Evolutionary conservation across 2,113 vertebrate species (phyloP).

Genomic region (rabbit (Oryctolagus cuniculus)): DNA sequence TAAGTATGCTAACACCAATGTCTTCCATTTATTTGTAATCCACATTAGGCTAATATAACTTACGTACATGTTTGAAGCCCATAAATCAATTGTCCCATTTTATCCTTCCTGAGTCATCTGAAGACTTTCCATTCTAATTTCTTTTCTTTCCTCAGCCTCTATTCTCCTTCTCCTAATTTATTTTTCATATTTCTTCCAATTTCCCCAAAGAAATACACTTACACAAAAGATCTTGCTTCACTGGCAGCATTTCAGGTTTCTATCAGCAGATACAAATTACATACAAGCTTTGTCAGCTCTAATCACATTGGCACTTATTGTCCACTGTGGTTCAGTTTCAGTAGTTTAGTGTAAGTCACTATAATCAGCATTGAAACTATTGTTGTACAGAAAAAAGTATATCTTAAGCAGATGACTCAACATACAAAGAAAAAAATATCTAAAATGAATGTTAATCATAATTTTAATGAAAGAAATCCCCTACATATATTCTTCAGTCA

Average conservation of each 20-base stretch:
- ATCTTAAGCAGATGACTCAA: neutral
- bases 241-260: neutral
- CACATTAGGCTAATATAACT: neutral
- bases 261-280: neutral
- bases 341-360: neutral
- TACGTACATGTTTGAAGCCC: neutral
- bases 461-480: neutral
- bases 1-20: neutral
- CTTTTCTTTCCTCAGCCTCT: neutral
- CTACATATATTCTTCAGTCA: neutral
- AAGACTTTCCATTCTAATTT: neutral
- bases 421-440: neutral
- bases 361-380: neutral
- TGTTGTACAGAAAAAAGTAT: neutral
- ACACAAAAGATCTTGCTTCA: neutral
- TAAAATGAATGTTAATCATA: constrained; percentile 15
- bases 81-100: neutral
- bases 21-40: neutral
- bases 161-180: neutral
- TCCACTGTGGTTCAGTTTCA: neutral
- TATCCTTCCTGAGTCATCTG: neutral
- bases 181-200: constrained; percentile 39
- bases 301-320: neutral
- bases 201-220: neutral
- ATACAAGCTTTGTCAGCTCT: neutral